Evolutionary conservation across 2,888 invertebrate species (phyloP).

Genomic region (Harpagoxenus sublaevis): DNA sequence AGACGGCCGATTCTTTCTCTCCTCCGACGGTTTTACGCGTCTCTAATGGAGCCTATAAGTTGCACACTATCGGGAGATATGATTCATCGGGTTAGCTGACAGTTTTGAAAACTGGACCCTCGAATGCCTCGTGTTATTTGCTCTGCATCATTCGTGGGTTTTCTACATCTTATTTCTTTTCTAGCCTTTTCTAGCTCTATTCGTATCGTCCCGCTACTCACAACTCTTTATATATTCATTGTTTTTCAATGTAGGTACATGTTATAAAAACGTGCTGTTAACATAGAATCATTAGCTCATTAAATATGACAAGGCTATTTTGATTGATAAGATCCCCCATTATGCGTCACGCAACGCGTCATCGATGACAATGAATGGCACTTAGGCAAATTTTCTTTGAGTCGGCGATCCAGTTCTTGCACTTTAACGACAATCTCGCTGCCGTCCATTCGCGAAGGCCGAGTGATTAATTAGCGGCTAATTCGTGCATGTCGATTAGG

Average conservation of each 20-base stretch:
- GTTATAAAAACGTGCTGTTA: neutral
- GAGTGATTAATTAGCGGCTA: slow-evolving; percentile 33
- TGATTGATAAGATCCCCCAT: slow-evolving; percentile 50
- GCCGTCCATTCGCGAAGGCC: neutral
- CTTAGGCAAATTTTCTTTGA: neutral
- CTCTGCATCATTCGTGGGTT: neutral
- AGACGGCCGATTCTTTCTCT: slow-evolving; percentile 21
- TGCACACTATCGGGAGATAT: slow-evolving; percentile 52
- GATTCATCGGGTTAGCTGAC: slow-evolving; percentile 37
- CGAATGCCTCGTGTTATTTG: neutral
- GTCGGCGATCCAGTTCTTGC: slow-evolving; percentile 15
- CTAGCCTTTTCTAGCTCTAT: neutral
- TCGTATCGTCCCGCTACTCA: neutral
- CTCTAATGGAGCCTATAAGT: slow-evolving; percentile 62
- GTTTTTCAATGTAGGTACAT: neutral
- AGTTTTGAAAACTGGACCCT: slow-evolving; percentile 52
- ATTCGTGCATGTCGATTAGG: slow-evolving; percentile 33
- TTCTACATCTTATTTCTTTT: neutral
- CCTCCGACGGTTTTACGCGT: slow-evolving; percentile 61
- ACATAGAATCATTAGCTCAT: neutral
- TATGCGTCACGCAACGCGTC: slow-evolving; percentile 13
- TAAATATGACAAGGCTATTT: slow-evolving; percentile 9
- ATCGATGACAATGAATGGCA: slow-evolving; percentile 25
- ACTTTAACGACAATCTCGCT: slow-evolving; percentile 15
- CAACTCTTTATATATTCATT: neutral